A percentile compares a stretch with the other conserved stretches of the same genome.
These are phyloP conservation scores for Salvator merianae DNA, from an alignment of 2,113 vertebrate genomes.

Conservation along the genomic window DNA sequence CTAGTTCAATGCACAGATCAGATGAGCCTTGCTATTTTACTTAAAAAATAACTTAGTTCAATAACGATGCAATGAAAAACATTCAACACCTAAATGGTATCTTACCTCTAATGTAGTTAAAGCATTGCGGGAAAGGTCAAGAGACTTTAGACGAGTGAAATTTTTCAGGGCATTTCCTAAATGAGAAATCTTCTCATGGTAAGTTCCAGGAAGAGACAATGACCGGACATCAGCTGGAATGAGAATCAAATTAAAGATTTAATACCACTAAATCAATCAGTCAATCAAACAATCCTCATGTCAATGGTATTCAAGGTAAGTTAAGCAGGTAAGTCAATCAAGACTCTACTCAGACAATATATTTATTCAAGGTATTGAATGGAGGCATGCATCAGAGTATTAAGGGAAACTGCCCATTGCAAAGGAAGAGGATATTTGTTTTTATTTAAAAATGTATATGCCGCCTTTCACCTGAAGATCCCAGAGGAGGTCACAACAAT, in stretches of 20 bases:
- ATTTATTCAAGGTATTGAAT: not conserved
- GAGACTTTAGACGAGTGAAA: constrained; percentile 75
- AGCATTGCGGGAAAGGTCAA: constrained; percentile 81
- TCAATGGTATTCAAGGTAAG: not conserved
- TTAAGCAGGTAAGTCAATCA: too few relatives aligned
- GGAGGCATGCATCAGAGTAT: not conserved
- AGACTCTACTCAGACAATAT: not conserved
- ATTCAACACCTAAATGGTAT: constrained; percentile 9
- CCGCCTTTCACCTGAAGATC: too few relatives aligned
- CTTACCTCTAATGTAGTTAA: constrained; percentile 77
- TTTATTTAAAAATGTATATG: too few relatives aligned
- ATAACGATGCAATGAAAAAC: not conserved
- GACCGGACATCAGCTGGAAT: constrained; percentile 76
- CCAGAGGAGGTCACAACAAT: too few relatives aligned
- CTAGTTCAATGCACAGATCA: not conserved
- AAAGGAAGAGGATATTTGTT: not conserved
- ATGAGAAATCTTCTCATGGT: constrained; percentile 79
- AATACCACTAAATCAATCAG: not conserved
- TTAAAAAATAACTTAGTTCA: not conserved
- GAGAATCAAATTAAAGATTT: not conserved
- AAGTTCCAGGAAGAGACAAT: constrained; percentile 79
- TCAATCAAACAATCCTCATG: not conserved
- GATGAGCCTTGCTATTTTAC: not conserved
- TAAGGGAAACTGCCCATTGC: not conserved
- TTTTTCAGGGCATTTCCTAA: constrained; percentile 77